A percentile compares a stretch with the other conserved stretches of the same genome.
Conservation (phyloP, 2,888 invertebrate species). For the Drosophila mimica region DNA sequence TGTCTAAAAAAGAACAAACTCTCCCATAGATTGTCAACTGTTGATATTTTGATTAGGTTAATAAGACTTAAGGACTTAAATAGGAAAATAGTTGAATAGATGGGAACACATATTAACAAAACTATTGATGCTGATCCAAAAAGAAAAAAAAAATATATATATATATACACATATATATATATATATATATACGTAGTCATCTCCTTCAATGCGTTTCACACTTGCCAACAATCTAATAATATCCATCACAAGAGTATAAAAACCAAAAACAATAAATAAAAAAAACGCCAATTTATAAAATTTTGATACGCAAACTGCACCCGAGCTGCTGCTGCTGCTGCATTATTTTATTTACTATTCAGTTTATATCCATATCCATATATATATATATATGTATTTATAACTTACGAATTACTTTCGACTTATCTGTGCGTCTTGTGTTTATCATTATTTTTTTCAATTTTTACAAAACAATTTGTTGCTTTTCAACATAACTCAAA, state of each 20-base stretch:
- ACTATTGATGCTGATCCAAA: too few species aligned
- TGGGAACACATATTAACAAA: too few species aligned
- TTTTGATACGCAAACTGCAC: conserved; percentile 80
- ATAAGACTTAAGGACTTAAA: background rate
- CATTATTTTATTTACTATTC: conserved; percentile 17
- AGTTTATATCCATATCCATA: background rate
- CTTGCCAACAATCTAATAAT: background rate
- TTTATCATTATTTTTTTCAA: conserved; percentile 16
- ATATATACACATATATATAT: background rate
- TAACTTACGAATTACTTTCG: conserved; percentile 4
- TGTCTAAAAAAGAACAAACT: background rate
- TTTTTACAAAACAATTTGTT: conserved; percentile 57
- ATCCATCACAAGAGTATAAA: background rate
- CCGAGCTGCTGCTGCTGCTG: conserved; percentile 30
- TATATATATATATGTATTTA: background rate
- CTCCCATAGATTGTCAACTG: background rate
- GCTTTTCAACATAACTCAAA: conserved; percentile 47
- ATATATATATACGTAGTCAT: background rate
- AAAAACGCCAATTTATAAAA: background rate
- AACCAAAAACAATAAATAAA: background rate
- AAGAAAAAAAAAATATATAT: too few species aligned
- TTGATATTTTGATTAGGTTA: background rate
- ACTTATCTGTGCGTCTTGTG: background rate
- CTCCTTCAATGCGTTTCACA: background rate
- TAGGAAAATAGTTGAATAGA: background rate